These are phyloP conservation scores for Myopa tessellatipennis DNA, from an alignment of 2,888 invertebrate genomes.

Conservation along the genomic window DNA sequence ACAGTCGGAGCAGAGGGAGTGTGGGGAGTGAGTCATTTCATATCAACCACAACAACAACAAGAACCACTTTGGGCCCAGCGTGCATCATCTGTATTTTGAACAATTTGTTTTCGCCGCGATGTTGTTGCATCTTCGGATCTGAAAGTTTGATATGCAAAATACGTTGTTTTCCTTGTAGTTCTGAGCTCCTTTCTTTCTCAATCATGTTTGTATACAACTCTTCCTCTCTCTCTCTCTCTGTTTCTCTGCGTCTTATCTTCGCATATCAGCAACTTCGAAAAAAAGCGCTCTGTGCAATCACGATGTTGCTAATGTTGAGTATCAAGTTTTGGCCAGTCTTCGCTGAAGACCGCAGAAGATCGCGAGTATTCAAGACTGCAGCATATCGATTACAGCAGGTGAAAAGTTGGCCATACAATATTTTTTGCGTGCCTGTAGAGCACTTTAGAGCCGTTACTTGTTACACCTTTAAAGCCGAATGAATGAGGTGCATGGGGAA, in stretches of 20 bases:
- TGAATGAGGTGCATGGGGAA: not conserved
- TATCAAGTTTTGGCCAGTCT: slow-evolving; percentile 6
- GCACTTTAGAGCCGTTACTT: not conserved
- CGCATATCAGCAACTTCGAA: not conserved
- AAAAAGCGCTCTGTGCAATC: slow-evolving; percentile 8
- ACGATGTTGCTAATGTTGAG: slow-evolving; percentile 13
- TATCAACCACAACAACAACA: slow-evolving; percentile 1
- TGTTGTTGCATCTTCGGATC: not conserved
- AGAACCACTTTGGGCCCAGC: not conserved
- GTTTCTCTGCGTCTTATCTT: not conserved
- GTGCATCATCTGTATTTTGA: not conserved
- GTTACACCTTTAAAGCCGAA: not conserved
- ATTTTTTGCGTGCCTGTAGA: not conserved
- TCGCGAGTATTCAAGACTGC: not conserved
- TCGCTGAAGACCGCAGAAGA: not conserved
- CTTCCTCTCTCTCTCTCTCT: too few species aligned
- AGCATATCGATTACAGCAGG: slow-evolving; percentile 19
- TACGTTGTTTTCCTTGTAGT: not conserved
- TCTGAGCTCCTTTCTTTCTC: not conserved
- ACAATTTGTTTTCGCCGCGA: slow-evolving; percentile 6
- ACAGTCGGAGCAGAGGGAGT: too few species aligned
- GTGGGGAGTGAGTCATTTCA: too few species aligned
- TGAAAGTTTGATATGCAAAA: slow-evolving; percentile 23
- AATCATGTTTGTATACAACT: not conserved
- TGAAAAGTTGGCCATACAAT: not conserved